Percentiles rank a stretch among this genome's conserved stretches.
Evolutionary conservation across 2,888 invertebrate species (phyloP).

Genomic region (Amphiduros pacificus): DNA sequence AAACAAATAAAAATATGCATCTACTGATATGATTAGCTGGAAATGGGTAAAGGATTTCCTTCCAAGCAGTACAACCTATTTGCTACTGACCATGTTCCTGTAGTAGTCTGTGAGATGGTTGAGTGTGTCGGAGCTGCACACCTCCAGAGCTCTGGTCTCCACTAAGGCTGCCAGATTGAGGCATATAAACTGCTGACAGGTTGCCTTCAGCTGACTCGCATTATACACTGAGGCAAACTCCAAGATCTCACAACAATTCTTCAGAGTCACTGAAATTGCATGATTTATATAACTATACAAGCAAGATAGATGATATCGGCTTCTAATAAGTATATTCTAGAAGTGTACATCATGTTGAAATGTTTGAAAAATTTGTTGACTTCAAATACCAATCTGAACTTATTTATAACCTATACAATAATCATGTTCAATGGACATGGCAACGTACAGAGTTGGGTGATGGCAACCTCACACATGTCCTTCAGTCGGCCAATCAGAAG

Average conservation of each 20-base stretch:
- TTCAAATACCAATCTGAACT: no score
- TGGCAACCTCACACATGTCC: constrained; percentile 72
- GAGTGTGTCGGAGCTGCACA: constrained; percentile 67
- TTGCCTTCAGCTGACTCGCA: constrained; percentile 71
- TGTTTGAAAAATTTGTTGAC: no score
- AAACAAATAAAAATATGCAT: no score
- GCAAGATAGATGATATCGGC: no score
- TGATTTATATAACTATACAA: neutral
- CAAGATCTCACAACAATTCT: constrained; percentile 76
- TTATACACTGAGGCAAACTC: constrained; percentile 78
- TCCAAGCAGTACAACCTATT: neutral
- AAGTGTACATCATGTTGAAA: no score
- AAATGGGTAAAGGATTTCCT: no score
- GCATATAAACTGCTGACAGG: constrained; percentile 77
- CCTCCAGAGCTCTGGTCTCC: constrained; percentile 70
- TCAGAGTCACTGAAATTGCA: constrained; percentile 66
- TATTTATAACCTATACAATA: no score
- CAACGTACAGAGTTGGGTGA: constrained; percentile 66
- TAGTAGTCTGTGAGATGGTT: constrained; percentile 72
- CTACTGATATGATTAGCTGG: no score
- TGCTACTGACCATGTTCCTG: constrained; percentile 61
- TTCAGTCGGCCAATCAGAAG: constrained; percentile 73
- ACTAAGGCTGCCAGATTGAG: constrained; percentile 75
- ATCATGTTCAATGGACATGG: no score
- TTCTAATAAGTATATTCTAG: no score